Evolutionary conservation across 2,113 vertebrate species (phyloP).

Genomic region (Tachysurus fulvidraco): DNA sequence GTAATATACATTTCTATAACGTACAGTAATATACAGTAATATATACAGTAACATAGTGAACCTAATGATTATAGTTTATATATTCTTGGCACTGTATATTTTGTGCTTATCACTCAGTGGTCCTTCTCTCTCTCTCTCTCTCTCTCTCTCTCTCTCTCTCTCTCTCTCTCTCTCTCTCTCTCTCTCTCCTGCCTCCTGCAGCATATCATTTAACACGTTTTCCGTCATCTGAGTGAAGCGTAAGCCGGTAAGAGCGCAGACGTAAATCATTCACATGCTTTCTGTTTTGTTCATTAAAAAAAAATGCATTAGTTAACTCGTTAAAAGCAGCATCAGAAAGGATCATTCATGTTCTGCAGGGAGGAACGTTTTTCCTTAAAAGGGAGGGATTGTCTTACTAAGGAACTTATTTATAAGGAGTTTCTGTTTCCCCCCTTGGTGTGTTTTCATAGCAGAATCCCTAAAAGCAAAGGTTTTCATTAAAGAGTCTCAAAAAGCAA

Average conservation of each 20-base stretch:
- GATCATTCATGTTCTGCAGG: conserved; percentile 66
- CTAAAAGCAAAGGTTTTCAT: neutral
- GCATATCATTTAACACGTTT: neutral
- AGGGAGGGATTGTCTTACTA: conserved; percentile 68
- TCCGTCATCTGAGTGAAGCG: conserved; percentile 7
- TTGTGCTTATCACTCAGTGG: neutral
- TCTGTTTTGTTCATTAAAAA: conserved; percentile 33
- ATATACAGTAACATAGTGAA: conserved; percentile 12
- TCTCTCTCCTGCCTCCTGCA: neutral
- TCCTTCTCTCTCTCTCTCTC: neutral
- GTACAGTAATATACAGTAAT: conserved; percentile 16
- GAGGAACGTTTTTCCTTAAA: conserved; percentile 45
- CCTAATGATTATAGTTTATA: neutral
- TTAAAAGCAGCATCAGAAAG: conserved; percentile 74
- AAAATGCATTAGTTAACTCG: conserved; percentile 70
- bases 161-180: neutral
- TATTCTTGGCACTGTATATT: neutral
- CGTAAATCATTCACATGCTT: conserved; percentile 74
- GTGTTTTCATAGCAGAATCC: conserved; percentile 23
- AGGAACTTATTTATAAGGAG: conserved; percentile 17
- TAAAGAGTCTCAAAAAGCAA: conserved; percentile 67
- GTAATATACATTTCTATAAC: neutral
- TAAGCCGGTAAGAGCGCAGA: conserved; percentile 49
- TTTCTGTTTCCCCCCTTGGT: conserved; percentile 21
- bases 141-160: neutral